Evolutionary conservation across 2,113 vertebrate genomes (phyloP).

Genomic region (Cettia cetti): DNA sequence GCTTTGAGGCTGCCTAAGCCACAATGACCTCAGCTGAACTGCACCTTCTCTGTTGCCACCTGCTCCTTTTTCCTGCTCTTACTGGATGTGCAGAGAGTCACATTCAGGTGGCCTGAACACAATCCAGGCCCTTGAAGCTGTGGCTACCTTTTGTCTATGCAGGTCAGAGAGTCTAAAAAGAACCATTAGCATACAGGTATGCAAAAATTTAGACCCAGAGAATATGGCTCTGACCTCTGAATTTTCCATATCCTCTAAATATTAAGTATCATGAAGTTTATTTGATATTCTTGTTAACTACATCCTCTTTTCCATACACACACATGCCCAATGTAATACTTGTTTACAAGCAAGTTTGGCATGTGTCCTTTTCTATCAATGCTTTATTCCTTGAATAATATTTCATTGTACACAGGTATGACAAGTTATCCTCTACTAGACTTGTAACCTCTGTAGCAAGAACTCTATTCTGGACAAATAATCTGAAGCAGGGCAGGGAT

Average conservation of each 20-base stretch:
- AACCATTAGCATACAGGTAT: not conserved
- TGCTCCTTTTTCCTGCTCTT: not conserved
- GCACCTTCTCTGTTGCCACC: not conserved
- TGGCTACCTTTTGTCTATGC: not conserved
- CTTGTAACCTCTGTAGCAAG: not conserved
- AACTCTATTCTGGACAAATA: not conserved
- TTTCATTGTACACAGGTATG: not conserved
- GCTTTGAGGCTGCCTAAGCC: not conserved
- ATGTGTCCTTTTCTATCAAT: not conserved
- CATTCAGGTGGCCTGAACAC: not conserved
- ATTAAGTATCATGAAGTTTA: not conserved
- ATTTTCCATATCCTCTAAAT: not conserved
- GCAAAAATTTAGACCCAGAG: not conserved
- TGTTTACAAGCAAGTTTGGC: not conserved
- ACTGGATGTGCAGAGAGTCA: accelerated
- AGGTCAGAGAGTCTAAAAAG: not conserved
- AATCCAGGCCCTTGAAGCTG: not conserved
- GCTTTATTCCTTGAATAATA: not conserved
- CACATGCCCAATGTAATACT: not conserved
- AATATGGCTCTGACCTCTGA: not conserved
- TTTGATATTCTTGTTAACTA: not conserved
- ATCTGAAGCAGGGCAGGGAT: not conserved
- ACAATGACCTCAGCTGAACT: not conserved
- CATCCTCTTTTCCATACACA: not conserved
- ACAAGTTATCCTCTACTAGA: not conserved